phyloP scores from a whole-genome alignment of 2,888 invertebrate species.

The Zygothrica quintamaculata region DNA sequence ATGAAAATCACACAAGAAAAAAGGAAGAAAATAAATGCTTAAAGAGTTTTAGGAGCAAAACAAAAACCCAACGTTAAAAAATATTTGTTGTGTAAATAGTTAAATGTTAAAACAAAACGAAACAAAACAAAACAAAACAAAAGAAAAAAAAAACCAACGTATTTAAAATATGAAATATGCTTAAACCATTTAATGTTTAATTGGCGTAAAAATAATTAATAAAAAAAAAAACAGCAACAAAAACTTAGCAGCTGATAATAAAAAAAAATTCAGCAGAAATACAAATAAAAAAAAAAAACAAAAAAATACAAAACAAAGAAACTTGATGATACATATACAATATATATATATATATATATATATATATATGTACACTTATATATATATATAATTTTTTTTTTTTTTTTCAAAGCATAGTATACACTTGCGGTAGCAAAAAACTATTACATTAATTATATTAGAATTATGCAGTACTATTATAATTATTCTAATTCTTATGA shows the following conservation, averaged over 20 bases:
- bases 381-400: slow-evolving; percentile 5
- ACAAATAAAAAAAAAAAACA: slow-evolving; percentile 23
- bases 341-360: no score
- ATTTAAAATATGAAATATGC: slow-evolving; percentile 62
- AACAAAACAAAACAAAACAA: no score
- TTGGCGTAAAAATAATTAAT: slow-evolving; percentile 62
- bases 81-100: slow-evolving; percentile 80
- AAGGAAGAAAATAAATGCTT: slow-evolving; percentile 62
- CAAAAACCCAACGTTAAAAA: slow-evolving; percentile 78
- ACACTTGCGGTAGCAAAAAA: slow-evolving; percentile 77
- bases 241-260: slow-evolving; percentile 51
- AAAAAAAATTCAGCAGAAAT: slow-evolving; percentile 23
- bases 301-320: slow-evolving; percentile 35
- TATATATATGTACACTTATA: no score
- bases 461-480: slow-evolving; percentile 77
- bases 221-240: slow-evolving; percentile 36
- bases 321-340: slow-evolving; percentile 63
- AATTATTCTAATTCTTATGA: slow-evolving; percentile 79
- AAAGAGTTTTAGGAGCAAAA: slow-evolving; percentile 64
- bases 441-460: slow-evolving; percentile 78
- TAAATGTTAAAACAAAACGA: slow-evolving; percentile 72
- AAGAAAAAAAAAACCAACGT: slow-evolving; percentile 37
- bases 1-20: slow-evolving; percentile 7
- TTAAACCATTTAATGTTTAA: slow-evolving; percentile 70
- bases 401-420: slow-evolving; percentile 66